Percentiles rank a stretch among this genome's conserved stretches.
Evolutionary conservation across 1,140 invertebrate species (phyloP).

Genomic region (Bombus confusus): DNA sequence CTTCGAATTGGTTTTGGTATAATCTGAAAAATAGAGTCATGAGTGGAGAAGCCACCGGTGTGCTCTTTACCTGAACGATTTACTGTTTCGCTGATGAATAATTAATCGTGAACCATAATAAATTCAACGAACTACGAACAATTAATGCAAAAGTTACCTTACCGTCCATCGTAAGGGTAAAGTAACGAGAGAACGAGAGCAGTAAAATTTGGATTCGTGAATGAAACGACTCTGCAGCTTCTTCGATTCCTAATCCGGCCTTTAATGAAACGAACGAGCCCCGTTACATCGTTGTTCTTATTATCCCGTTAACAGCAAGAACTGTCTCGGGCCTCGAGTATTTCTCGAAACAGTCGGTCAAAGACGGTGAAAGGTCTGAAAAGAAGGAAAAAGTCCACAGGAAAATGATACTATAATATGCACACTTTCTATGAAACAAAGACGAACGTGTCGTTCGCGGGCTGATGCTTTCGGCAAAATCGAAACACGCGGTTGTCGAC

Average conservation of each 20-base stretch:
- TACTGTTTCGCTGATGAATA: slow-evolving; percentile 40
- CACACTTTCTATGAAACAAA: slow-evolving; percentile 59
- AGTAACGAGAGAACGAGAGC: neutral
- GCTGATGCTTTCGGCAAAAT: slow-evolving; percentile 10
- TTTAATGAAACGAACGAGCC: slow-evolving; percentile 17
- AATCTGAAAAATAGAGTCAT: neutral
- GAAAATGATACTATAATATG: slow-evolving; percentile 49
- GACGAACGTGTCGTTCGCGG: slow-evolving; percentile 3
- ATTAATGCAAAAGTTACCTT: neutral
- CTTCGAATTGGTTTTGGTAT: neutral
- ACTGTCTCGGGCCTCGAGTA: neutral
- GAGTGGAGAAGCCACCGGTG: slow-evolving; percentile 3
- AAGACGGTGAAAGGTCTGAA: slow-evolving; percentile 57
- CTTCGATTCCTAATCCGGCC: neutral
- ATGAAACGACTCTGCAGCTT: neutral
- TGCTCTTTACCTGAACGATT: slow-evolving; percentile 40
- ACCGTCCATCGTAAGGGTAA: neutral
- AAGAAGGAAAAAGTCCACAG: slow-evolving; percentile 47
- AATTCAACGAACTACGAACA: neutral
- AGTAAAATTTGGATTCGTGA: neutral
- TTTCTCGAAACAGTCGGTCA: slow-evolving; percentile 21
- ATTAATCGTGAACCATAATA: slow-evolving; percentile 24
- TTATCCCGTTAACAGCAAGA: slow-evolving; percentile 20
- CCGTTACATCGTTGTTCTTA: slow-evolving; percentile 19
- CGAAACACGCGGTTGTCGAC: neutral